These are phyloP conservation scores for Atlantisia rogersi DNA, from an alignment of 2,113 vertebrate species.

Conservation along the genomic window DNA sequence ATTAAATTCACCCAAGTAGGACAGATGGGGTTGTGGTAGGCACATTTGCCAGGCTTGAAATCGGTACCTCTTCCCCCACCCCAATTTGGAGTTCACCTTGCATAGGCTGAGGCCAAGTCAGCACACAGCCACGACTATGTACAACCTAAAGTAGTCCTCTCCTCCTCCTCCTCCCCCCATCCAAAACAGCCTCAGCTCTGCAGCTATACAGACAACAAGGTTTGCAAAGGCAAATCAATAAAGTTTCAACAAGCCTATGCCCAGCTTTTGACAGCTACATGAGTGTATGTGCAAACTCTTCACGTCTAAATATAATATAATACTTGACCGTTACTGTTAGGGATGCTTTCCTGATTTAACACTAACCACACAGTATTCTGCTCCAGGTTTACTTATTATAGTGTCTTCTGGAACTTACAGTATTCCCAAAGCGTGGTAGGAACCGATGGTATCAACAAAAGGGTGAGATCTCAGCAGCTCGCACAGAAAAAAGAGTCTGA, in stretches of 20 bases:
- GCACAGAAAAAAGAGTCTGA: neutral
- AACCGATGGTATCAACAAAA: neutral
- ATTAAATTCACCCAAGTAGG: conserved; percentile 59
- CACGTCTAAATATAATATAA: neutral
- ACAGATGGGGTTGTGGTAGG: conserved; percentile 71
- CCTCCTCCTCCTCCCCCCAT: neutral
- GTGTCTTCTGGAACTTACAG: neutral
- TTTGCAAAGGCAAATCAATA: neutral
- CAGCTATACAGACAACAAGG: no score
- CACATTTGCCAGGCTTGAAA: conserved; percentile 27
- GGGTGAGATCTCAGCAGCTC: neutral
- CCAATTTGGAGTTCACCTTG: neutral
- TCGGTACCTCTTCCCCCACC: no score
- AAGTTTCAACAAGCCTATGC: neutral
- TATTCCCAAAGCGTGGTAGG: neutral
- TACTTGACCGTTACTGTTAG: neutral
- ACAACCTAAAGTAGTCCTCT: neutral
- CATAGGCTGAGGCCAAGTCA: no score
- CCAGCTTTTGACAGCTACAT: neutral
- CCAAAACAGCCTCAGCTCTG: neutral
- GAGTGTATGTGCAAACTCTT: neutral
- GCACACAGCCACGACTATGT: accelerated
- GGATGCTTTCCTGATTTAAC: neutral
- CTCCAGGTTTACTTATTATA: neutral
- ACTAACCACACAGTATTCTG: neutral